Base-by-base conservation (phyloP, 2,888 invertebrate genomes). In the Neoitamus cyanurus region DNA sequence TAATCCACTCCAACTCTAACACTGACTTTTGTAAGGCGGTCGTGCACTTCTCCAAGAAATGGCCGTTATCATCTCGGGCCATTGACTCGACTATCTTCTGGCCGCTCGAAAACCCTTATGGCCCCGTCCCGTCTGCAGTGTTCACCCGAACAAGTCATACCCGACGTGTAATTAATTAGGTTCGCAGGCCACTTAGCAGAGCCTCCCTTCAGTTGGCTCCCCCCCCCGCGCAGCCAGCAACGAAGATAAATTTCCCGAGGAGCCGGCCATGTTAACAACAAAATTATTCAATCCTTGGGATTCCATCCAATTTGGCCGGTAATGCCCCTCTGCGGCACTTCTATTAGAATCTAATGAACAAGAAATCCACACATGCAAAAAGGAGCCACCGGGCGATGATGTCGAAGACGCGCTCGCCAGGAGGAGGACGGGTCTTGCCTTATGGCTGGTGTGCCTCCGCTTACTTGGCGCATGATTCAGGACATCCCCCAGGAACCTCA, bases 271-370 rank as follows among this genome's bases (percentile, higher is more conserved):
- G 82, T 82, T 82, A 82, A 82, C 82, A 82, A 30, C 82, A 48
- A 82, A 82, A 82, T 82, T 82, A 82, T 82, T 82, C 82, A 82
- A 82, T 82, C 69, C 82, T 34, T 68, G 82, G 69, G 82, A 82
- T 31, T 36, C 69, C 37, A 69, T 68, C 82, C 37, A 68, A 82
- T 82, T 82, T 82, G 30, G 37, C 69, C 69, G 20, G 37, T 15
- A 58, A 25, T 58, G 58, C 69, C 82, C 37, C 68, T 68, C 31
- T 37, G 69, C 82, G 69, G 82, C 28, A 69, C 82, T 69, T 28
- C 69, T 82, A 82, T 82, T 69, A 82, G 82, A 82, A 82, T 69
- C 69, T 82, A 82, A 82, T 82, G 82, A 82, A 82, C 82, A 82
- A 82, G 82, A 82, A 82, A 69, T 82, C 28, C 82, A 82, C 69